phyloP scores from a whole-genome alignment of 2,888 invertebrate genomes.

The Andrena haemorrhoa region DNA sequence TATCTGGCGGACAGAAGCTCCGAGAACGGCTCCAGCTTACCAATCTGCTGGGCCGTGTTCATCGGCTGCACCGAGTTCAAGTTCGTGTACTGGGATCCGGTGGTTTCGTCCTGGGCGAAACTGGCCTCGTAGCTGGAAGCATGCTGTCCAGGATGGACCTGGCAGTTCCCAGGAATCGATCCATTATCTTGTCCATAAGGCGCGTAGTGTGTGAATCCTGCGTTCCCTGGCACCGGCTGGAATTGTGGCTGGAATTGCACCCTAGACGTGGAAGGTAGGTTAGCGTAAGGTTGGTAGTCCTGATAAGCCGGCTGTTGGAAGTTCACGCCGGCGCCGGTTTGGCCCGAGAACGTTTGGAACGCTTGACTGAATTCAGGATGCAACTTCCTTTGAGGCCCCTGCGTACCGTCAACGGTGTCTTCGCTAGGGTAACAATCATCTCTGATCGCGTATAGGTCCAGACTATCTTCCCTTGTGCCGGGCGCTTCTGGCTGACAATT shows the following conservation, averaged over 20 bases:
- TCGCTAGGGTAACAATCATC: constrained; percentile 87
- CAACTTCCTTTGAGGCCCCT: constrained; percentile 84
- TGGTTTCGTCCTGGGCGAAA: constrained; percentile 85
- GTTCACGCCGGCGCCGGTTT: constrained; percentile 58
- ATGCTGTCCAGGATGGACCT: constrained; percentile 66
- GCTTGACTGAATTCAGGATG: constrained; percentile 82
- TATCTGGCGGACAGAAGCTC: constrained; percentile 88
- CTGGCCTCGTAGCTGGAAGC: constrained; percentile 72
- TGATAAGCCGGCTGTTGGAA: constrained; percentile 74
- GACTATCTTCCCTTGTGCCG: constrained; percentile 86
- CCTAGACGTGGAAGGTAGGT: constrained; percentile 81
- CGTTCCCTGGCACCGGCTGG: constrained; percentile 67
- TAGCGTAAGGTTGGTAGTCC: constrained; percentile 74
- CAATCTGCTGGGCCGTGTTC: constrained; percentile 84
- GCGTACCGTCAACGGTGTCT: constrained; percentile 85
- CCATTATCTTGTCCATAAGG: constrained; percentile 73
- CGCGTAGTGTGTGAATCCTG: constrained; percentile 77
- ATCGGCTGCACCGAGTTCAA: constrained; percentile 87
- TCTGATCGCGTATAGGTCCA: constrained; percentile 87
- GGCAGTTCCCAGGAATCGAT: constrained; percentile 62
- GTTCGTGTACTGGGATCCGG: constrained; percentile 88
- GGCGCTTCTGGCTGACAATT: constrained; percentile 77
- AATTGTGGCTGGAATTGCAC: constrained; percentile 76
- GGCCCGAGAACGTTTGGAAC: constrained; percentile 80
- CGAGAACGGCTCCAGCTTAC: constrained; percentile 90